Evolutionary conservation across 2,797 vertebrate species (phyloP).

Genomic region (Liasis olivaceus): DNA sequence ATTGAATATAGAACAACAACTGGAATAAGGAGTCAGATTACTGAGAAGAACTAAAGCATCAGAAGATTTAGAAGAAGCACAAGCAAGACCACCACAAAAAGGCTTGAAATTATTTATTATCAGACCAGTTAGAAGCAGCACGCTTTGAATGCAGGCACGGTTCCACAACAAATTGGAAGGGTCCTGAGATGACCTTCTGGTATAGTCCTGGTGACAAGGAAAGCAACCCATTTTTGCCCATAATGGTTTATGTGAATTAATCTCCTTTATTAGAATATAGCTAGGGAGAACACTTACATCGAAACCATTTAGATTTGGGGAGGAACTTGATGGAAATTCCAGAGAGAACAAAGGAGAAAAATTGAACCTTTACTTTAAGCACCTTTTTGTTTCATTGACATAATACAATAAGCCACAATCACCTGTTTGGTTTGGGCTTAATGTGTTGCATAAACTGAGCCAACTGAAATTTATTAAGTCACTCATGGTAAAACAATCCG

Average conservation of each 20-base stretch:
- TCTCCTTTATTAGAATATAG: background rate
- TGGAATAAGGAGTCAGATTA: background rate
- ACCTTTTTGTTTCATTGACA: background rate
- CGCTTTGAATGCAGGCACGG: background rate
- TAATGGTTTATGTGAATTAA: background rate
- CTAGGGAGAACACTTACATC: background rate
- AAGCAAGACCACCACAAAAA: background rate
- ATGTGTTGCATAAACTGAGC: background rate
- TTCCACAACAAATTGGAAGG: background rate
- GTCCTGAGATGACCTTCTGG: background rate
- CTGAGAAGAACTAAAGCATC: background rate
- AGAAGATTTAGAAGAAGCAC: background rate
- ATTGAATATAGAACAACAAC: background rate
- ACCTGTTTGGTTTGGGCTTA: background rate
- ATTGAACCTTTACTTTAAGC: background rate
- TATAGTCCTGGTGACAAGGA: background rate
- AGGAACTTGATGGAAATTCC: background rate
- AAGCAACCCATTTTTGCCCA: background rate
- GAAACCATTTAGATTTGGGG: background rate
- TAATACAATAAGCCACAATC: background rate
- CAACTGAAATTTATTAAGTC: background rate
- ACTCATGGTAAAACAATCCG: background rate
- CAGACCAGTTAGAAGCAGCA: background rate
- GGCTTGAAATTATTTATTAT: background rate
- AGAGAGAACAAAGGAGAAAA: background rate